These are phyloP conservation scores for Caenorhabditis imperialis DNA, from an alignment of 2,888 invertebrate genomes.

Conservation along the genomic window DNA sequence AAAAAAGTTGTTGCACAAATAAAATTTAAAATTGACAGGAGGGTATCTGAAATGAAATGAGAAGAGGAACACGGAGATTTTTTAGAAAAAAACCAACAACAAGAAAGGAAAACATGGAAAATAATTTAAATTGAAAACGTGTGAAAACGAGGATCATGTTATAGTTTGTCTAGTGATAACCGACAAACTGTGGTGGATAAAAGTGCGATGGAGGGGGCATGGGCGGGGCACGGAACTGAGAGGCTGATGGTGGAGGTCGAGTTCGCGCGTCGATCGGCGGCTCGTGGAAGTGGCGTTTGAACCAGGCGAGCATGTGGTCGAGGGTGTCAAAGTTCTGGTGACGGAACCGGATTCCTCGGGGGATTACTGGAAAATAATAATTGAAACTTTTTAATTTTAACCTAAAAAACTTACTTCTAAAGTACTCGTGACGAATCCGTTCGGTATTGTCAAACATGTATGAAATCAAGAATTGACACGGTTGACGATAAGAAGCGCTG, in stretches of 20 bases:
- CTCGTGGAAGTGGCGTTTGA: constrained; percentile 96
- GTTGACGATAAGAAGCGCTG: constrained; percentile 62
- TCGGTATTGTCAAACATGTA: constrained; percentile 87
- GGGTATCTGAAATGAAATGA: background rate
- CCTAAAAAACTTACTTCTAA: constrained; percentile 80
- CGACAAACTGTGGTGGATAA: constrained; percentile 5
- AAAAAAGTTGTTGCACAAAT: background rate
- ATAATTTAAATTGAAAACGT: background rate
- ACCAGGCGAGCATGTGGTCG: constrained; percentile 90
- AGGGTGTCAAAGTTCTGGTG: constrained; percentile 90
- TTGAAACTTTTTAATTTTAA: background rate
- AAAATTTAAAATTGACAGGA: background rate
- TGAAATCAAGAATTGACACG: constrained; percentile 93
- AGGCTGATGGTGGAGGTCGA: constrained; percentile 3
- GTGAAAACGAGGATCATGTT: background rate
- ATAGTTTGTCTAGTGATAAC: constrained; percentile 13
- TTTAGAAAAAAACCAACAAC: background rate
- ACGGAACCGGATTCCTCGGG: constrained; percentile 90
- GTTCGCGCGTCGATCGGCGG: constrained; percentile 80
- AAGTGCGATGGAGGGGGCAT: constrained; percentile 6
- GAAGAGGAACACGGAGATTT: background rate
- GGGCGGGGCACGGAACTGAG: background rate
- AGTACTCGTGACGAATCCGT: constrained; percentile 90
- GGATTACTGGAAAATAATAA: constrained; percentile 81
- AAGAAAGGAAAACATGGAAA: background rate